Base-by-base conservation (phyloP, 2,113 vertebrate species). In the Odobenus rosmarus region DNA sequence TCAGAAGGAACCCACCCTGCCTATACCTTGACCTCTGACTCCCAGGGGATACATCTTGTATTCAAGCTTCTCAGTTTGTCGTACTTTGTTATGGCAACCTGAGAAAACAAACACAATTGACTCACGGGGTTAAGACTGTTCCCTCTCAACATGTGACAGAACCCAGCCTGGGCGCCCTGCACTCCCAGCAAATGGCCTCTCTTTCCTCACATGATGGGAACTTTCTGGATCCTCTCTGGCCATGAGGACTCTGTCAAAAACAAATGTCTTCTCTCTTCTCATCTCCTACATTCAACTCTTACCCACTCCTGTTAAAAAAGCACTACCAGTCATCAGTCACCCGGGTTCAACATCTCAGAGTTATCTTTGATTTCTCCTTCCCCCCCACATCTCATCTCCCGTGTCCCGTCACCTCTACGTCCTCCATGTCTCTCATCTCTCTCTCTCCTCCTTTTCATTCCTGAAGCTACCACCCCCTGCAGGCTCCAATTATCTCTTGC, bases 401-500 rank as follows among this genome's bases (percentile, higher is more conserved):
- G 42, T 61, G 33, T 7, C 80, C 67, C 42, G 13, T 51, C 31
- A 62, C 46, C 72, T 80, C 83, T 49, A 0, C 21, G n/a, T 89
- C 28, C 72, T 42, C 88, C 0, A 0, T 31, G 51, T 61, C 90
- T 94, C 91, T 80, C 69, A 80, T 74, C 62, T 46, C 39, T 46
- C 71, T 69, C 55, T 86, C 46, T 36, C 21, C 64, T 9, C 16
- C 18, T 36, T 85, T 36, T 51, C 39, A 82, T 33, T 81, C 46
- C 24, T 4, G 81, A 18, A 57, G 57, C 71, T 23, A 76, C 49
- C 57, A 64, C 42, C 46, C 77, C 62, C 18, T 0, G 9, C 28
- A 36, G 80, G 62, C 67, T 59, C 77, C 82, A 88, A 77, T 85
- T 42, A 96, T 33, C 76, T 95, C 62, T 64, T 7, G 14, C 62